Evolutionary conservation across 2,888 invertebrate genomes (phyloP).

Genomic region (Alcis repandata): DNA sequence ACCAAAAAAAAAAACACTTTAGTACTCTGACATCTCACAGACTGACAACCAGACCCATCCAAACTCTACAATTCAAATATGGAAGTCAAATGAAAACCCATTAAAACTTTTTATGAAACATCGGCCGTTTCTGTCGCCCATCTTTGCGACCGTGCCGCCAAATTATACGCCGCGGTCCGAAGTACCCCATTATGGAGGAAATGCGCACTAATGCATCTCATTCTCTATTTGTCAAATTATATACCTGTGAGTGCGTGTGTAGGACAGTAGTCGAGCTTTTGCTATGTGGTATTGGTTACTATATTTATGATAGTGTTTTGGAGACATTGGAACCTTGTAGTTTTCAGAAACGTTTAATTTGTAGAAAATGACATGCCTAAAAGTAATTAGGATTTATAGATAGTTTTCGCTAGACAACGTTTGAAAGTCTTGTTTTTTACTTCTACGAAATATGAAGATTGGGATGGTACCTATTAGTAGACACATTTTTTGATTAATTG

Average conservation of each 20-base stretch:
- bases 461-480: too few relatives aligned
- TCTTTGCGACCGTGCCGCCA: conserved; percentile 77
- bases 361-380: too few relatives aligned
- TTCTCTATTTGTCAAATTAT: conserved; percentile 86
- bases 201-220: conserved; percentile 84
- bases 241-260: conserved; percentile 59
- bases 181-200: conserved; percentile 80
- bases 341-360: too few relatives aligned
- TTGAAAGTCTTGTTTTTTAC: too few relatives aligned
- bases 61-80: conserved; percentile 56
- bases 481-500: too few relatives aligned
- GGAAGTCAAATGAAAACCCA: conserved; percentile 62
- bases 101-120: conserved; percentile 71
- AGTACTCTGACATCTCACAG: too few relatives aligned
- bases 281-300: not conserved
- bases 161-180: conserved; percentile 76
- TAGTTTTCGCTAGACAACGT: too few relatives aligned
- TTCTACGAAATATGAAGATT: too few relatives aligned
- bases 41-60: not conserved
- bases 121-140: conserved; percentile 63
- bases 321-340: too few relatives aligned
- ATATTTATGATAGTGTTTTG: too few relatives aligned
- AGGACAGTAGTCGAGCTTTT: conserved; percentile 17
- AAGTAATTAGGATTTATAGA: too few relatives aligned
- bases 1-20: too few relatives aligned